Conservation (phyloP, 2,113 vertebrate genomes). For the zebrafish (Danio rerio) region DNA sequence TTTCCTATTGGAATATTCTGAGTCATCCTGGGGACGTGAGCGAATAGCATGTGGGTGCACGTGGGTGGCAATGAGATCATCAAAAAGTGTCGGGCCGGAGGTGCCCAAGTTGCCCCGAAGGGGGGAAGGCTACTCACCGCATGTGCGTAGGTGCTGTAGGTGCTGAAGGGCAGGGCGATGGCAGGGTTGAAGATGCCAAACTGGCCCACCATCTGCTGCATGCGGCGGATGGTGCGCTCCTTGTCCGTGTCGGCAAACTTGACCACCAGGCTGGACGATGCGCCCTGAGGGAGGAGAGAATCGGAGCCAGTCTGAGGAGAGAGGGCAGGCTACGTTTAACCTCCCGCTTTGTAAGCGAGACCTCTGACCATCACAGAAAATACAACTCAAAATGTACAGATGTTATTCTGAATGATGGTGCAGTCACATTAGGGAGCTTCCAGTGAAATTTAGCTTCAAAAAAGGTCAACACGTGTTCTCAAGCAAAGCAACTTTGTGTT, state of each 20-base stretch:
- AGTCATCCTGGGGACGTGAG: slow-evolving; percentile 67
- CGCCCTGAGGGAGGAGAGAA: slow-evolving; percentile 82
- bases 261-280: slow-evolving; percentile 98
- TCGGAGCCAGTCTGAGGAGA: slow-evolving; percentile 46
- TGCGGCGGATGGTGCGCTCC: slow-evolving; percentile 94
- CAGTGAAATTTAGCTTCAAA: background rate
- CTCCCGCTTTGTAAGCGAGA: slow-evolving; percentile 27
- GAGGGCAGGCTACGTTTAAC: slow-evolving; percentile 49
- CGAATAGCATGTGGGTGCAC: slow-evolving; percentile 41
- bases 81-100: slow-evolving; percentile 23
- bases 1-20: slow-evolving; percentile 69
- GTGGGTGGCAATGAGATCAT: slow-evolving; percentile 44
- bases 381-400: background rate
- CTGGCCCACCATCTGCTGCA: slow-evolving; percentile 99
- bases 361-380: background rate
- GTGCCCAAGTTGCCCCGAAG: background rate
- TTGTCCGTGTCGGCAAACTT: slow-evolving; percentile 99
- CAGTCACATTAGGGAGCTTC: background rate
- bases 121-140: slow-evolving; percentile 84
- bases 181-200: slow-evolving; percentile 97
- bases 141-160: slow-evolving; percentile 98
- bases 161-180: slow-evolving; percentile 95
- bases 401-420: background rate
- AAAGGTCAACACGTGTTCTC: background rate
- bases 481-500: background rate